A percentile compares a stretch with the other conserved stretches of the same genome.
Conservation (phyloP, 2,797 vertebrate genomes). For the Tiaroga cobitis region DNA sequence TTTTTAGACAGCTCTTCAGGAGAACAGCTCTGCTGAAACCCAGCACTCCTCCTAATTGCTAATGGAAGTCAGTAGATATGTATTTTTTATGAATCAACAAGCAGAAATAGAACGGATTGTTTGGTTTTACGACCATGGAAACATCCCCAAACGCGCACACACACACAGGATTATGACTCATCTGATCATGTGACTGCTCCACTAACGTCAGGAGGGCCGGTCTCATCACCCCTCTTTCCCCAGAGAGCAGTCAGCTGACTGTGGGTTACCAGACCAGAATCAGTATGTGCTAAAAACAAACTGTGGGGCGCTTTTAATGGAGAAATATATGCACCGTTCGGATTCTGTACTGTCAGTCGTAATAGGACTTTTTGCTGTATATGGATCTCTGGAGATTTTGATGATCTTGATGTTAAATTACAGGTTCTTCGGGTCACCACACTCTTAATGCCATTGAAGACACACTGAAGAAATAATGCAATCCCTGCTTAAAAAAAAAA, state of each 20-base stretch:
- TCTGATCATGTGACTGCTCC: constrained; percentile 38
- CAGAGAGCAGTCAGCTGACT: constrained; percentile 41
- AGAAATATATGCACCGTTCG: neutral
- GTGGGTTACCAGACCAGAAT: constrained; percentile 17
- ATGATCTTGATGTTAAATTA: neutral
- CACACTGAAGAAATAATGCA: neutral
- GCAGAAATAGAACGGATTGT: constrained; percentile 27
- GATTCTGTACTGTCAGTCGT: neutral
- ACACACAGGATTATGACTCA: constrained; percentile 41
- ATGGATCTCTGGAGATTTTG: neutral
- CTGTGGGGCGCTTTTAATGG: neutral
- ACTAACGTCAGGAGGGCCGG: constrained; percentile 42
- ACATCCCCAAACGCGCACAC: neutral
- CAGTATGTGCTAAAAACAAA: constrained; percentile 22
- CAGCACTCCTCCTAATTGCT: constrained; percentile 7
- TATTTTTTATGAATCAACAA: constrained; percentile 40
- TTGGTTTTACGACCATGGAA: constrained; percentile 15
- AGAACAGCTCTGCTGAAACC: neutral
- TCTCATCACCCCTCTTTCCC: constrained; percentile 26
- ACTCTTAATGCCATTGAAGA: neutral
- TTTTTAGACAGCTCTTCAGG: constrained; percentile 17
- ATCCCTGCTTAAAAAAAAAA: neutral
- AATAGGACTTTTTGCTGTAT: neutral
- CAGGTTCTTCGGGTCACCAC: neutral
- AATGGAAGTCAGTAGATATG: constrained; percentile 28